Percentiles rank a stretch among this genome's conserved stretches.
phyloP scores from a whole-genome alignment of 2,797 vertebrate genomes.

The Kryptolebias ocellatus region DNA sequence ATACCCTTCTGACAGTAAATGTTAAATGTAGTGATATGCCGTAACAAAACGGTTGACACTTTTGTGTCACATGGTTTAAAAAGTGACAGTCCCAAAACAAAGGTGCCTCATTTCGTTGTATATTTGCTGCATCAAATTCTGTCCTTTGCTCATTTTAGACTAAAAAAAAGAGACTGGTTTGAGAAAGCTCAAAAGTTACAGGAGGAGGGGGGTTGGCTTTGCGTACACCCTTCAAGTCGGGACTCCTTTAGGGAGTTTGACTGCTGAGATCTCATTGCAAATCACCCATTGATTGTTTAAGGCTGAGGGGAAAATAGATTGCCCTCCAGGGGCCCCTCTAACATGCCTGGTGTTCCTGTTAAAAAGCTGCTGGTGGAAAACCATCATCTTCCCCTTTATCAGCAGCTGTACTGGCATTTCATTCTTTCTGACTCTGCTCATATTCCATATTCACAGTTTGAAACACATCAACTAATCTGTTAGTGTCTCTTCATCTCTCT shows the following conservation, averaged over 20 bases:
- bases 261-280: background rate
- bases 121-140: background rate
- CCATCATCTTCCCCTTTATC: background rate
- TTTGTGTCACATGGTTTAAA: too few relatives aligned
- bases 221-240: background rate
- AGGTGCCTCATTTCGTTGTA: too few relatives aligned
- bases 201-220: background rate
- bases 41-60: too few relatives aligned
- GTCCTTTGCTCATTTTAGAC: background rate
- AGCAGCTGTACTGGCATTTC: background rate
- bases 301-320: background rate
- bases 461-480: background rate
- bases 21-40: too few relatives aligned
- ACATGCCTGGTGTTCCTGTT: background rate
- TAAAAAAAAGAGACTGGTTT: background rate
- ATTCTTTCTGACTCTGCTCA: background rate
- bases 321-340: background rate
- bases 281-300: background rate
- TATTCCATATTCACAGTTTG: background rate
- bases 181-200: background rate
- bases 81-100: too few relatives aligned
- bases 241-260: background rate
- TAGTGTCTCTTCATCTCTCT: slow-evolving; percentile 4
- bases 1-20: too few relatives aligned
- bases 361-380: background rate